Evolutionary conservation across 1,140 invertebrate species (phyloP).

Genomic region (Zaprionus nigranus): DNA sequence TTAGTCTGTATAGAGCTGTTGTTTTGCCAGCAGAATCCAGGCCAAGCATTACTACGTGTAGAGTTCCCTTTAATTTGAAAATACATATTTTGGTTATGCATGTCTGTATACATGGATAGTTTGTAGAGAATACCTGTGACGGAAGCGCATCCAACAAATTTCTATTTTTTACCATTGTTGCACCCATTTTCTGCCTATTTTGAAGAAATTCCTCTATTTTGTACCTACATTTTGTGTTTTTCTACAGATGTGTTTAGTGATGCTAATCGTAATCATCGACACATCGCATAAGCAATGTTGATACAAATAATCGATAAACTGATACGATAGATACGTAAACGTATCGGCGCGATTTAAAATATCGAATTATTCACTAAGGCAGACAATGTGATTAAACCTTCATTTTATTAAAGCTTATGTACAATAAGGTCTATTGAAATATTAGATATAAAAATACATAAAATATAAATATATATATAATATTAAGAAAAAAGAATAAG

Average conservation of each 20-base stretch:
- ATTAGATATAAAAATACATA: neutral
- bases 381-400: neutral
- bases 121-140: slow-evolving; percentile 63
- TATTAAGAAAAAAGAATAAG: neutral
- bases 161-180: slow-evolving; percentile 82
- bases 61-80: slow-evolving; percentile 87
- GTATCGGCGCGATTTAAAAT: neutral
- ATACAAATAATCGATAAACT: too few species aligned
- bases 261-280: slow-evolving; percentile 12
- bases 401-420: neutral
- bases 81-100: neutral
- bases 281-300: neutral
- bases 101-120: neutral
- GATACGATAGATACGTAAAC: too few species aligned
- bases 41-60: slow-evolving; percentile 98
- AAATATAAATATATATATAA: too few species aligned
- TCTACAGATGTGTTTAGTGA: slow-evolving; percentile 7
- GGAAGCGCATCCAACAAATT: slow-evolving; percentile 79
- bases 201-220: slow-evolving; percentile 22
- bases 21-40: slow-evolving; percentile 99
- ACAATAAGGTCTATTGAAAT: neutral
- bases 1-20: slow-evolving; percentile 97
- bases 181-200: slow-evolving; percentile 69
- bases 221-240: slow-evolving; percentile 31
- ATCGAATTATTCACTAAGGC: neutral